These are phyloP conservation scores for Peribatodes rhomboidaria DNA, from an alignment of 2,888 invertebrate species.

Conservation along the genomic window DNA sequence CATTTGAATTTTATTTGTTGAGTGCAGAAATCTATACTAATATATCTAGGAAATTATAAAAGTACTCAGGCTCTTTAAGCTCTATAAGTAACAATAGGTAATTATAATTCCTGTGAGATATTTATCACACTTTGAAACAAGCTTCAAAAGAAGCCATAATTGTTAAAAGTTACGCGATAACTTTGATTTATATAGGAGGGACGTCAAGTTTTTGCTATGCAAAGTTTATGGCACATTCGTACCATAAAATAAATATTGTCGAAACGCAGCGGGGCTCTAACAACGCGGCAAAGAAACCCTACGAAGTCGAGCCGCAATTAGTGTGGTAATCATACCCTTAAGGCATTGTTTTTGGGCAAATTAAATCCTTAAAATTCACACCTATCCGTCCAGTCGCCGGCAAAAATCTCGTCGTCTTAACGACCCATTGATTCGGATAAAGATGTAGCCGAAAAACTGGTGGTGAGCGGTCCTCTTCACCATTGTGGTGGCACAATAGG, in stretches of 20 bases:
- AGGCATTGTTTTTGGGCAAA: constrained; percentile 45
- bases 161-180: background rate
- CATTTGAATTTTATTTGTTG: too few species aligned
- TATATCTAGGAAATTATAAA: too few species aligned
- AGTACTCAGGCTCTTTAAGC: too few species aligned
- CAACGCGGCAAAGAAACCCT: constrained; percentile 48
- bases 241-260: constrained; percentile 23
- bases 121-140: background rate
- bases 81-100: too few species aligned
- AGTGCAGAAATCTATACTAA: too few species aligned
- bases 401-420: constrained; percentile 62
- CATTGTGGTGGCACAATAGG: constrained; percentile 67
- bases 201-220: background rate
- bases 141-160: background rate
- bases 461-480: constrained; percentile 45
- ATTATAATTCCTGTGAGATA: too few species aligned
- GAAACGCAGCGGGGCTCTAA: constrained; percentile 21
- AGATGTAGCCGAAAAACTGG: constrained; percentile 77
- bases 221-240: constrained; percentile 2
- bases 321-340: constrained; percentile 51
- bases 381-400: constrained; percentile 52
- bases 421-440: constrained; percentile 81
- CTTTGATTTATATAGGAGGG: background rate
- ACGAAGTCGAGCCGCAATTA: constrained; percentile 57
- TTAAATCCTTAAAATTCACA: constrained; percentile 65